These are phyloP conservation scores for Argyrosomus regius DNA, from an alignment of 2,797 vertebrate genomes.

Conservation along the genomic window DNA sequence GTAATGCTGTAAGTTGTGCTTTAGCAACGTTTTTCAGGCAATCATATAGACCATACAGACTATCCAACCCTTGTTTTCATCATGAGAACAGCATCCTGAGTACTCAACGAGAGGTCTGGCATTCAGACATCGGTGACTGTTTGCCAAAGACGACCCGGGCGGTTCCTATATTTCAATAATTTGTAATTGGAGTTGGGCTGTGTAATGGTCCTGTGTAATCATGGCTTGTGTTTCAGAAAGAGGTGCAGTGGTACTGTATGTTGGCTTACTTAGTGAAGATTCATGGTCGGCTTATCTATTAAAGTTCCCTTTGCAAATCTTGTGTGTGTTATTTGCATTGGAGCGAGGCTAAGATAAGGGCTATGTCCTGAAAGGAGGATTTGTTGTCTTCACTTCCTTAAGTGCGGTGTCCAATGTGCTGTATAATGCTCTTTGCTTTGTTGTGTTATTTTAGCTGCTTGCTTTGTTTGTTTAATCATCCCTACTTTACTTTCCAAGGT, in stretches of 20 bases:
- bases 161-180: background rate
- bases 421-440: conserved; percentile 1
- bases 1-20: background rate
- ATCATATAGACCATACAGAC: background rate
- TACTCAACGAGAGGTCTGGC: background rate
- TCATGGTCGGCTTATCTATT: background rate
- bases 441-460: conserved; percentile 26
- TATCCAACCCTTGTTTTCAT: background rate
- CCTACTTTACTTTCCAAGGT: background rate
- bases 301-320: background rate
- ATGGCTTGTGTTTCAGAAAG: background rate
- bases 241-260: too few relatives aligned
- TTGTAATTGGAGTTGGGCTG: background rate
- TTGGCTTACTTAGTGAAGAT: too few relatives aligned
- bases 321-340: background rate
- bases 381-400: background rate
- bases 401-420: background rate
- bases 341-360: conserved; percentile 11
- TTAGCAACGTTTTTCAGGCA: background rate
- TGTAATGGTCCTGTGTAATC: background rate
- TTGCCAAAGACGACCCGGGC: background rate
- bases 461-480: conserved; percentile 22
- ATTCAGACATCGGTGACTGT: background rate
- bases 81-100: background rate
- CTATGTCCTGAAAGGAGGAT: conserved; percentile 21